Conservation (phyloP, 2,113 vertebrate genomes). For the Uropsilus gracilis region DNA sequence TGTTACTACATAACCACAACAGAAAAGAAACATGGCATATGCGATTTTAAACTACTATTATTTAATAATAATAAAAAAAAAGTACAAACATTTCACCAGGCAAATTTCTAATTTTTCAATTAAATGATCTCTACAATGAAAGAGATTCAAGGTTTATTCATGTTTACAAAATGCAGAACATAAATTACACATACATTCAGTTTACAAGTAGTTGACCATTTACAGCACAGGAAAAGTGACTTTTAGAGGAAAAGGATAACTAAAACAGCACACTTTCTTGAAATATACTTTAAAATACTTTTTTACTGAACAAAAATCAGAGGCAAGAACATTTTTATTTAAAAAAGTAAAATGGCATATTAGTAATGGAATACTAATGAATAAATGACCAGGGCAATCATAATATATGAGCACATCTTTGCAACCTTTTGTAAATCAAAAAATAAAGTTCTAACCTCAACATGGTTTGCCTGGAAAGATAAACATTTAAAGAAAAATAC, state of each 20-base stretch:
- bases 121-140: not conserved
- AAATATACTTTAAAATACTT: not conserved
- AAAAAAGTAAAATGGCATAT: not conserved
- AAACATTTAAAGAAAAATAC: constrained; percentile 33
- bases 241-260: not conserved
- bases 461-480: not conserved
- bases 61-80: constrained; percentile 36
- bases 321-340: not conserved
- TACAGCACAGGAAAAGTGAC: not conserved
- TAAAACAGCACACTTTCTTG: not conserved
- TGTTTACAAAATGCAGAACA: not conserved
- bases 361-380: not conserved
- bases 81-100: not conserved
- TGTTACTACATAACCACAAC: not conserved
- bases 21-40: not conserved
- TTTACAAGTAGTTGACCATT: not conserved
- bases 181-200: not conserved
- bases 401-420: not conserved
- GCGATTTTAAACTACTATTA: constrained; percentile 31
- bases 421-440: constrained; percentile 10
- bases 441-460: not conserved
- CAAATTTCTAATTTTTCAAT: constrained; percentile 3
- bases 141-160: constrained; percentile 1
- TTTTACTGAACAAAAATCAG: not conserved
- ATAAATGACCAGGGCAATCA: not conserved